These are phyloP conservation scores for Tor tambroides DNA, from an alignment of 2,113 vertebrate species.

Conservation along the genomic window DNA sequence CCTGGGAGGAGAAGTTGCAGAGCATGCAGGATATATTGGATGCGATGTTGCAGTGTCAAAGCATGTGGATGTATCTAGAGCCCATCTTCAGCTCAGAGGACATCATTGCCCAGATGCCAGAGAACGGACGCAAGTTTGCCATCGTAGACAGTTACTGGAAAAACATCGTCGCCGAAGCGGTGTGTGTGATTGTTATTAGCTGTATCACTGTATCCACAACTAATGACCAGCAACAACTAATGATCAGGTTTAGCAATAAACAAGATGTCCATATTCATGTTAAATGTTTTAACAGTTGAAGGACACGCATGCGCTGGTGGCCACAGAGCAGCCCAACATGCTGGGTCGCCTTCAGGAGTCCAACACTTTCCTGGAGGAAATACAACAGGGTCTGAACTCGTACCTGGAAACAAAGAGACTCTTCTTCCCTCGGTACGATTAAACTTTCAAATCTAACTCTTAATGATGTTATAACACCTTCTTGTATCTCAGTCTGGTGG, in stretches of 20 bases:
- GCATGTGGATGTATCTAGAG: constrained; percentile 90
- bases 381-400: constrained; percentile 85
- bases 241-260: not conserved
- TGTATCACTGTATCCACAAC: not conserved
- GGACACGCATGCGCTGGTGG: constrained; percentile 77
- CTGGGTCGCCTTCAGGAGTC: constrained; percentile 84
- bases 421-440: constrained; percentile 83
- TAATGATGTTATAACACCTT: not conserved
- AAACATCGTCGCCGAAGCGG: constrained; percentile 80
- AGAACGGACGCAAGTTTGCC: constrained; percentile 87
- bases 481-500: not conserved
- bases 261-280: not conserved
- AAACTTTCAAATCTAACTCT: not conserved
- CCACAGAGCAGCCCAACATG: constrained; percentile 76
- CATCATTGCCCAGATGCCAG: constrained; percentile 92
- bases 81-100: constrained; percentile 94
- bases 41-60: constrained; percentile 86
- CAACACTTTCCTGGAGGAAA: constrained; percentile 83
- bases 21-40: constrained; percentile 88
- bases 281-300: constrained; percentile 63
- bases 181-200: constrained; percentile 21
- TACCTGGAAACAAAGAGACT: constrained; percentile 89
- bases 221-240: not conserved
- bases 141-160: constrained; percentile 89
- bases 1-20: constrained; percentile 86